phyloP scores from a whole-genome alignment of 2,797 vertebrate genomes.

The Streptopelia turtur region DNA sequence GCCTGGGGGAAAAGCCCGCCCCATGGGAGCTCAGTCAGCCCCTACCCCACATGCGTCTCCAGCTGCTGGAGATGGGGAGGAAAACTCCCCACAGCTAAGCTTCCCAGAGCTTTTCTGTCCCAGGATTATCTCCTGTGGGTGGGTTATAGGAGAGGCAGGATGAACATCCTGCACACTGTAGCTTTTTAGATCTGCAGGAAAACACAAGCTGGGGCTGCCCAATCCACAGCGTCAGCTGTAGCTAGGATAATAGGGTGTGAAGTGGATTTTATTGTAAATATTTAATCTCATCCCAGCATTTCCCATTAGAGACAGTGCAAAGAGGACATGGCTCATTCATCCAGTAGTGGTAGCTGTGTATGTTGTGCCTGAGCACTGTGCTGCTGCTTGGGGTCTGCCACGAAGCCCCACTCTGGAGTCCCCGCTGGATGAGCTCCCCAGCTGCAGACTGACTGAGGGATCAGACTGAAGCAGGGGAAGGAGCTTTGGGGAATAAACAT shows the following conservation, averaged over 20 bases:
- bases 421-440: background rate
- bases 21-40: background rate
- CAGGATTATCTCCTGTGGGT: background rate
- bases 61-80: background rate
- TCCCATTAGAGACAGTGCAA: background rate
- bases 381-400: background rate
- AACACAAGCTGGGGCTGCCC: background rate
- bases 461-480: background rate
- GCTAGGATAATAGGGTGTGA: slow-evolving; percentile 13
- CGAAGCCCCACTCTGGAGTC: background rate
- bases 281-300: slow-evolving; percentile 33
- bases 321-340: background rate
- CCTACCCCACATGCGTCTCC: background rate
- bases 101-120: background rate
- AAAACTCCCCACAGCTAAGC: background rate
- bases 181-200: slow-evolving; percentile 16
- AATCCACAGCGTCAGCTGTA: background rate
- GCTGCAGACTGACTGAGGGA: background rate
- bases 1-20: accelerated
- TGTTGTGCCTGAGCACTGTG: background rate
- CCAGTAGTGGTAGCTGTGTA: background rate
- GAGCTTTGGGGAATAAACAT: background rate
- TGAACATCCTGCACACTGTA: background rate
- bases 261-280: slow-evolving; percentile 34
- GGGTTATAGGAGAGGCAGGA: background rate